Conservation (phyloP, 37 sponge, comb jelly and placozoan species). For the Hexactinellida sp. region DNA sequence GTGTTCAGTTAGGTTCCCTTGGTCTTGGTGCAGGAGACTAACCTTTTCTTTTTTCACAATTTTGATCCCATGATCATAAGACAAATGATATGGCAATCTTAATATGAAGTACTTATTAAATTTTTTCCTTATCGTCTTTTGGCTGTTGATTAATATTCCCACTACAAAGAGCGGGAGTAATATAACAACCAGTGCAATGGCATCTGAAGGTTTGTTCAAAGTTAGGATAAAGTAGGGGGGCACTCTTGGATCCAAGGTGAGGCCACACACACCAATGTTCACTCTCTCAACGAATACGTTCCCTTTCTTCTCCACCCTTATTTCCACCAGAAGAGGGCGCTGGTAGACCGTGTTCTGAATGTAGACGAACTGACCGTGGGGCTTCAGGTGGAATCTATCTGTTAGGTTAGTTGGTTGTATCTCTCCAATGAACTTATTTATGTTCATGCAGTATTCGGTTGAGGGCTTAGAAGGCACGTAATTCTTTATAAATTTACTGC, state of each 20-base stretch:
- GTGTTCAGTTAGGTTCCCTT: neutral
- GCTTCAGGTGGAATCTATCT: neutral
- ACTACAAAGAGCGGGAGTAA: neutral
- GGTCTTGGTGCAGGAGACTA: neutral
- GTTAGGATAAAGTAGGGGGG: neutral
- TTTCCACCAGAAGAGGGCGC: neutral
- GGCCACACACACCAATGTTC: neutral
- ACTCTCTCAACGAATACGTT: neutral
- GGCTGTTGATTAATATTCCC: neutral
- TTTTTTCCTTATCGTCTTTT: neutral
- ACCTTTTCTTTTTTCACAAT: neutral
- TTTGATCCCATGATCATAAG: neutral
- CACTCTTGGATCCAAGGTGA: neutral
- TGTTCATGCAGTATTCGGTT: neutral
- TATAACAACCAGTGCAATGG: neutral
- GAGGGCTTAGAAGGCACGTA: neutral
- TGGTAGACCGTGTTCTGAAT: neutral
- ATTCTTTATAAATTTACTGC: neutral
- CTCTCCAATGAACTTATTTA: slow-evolving; percentile 15
- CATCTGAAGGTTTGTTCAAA: neutral
- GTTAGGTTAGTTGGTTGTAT: neutral
- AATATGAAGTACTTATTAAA: neutral
- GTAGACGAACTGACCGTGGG: neutral
- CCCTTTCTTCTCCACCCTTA: neutral
- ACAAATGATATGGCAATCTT: neutral